Conservation (phyloP, 2,797 vertebrate species). For the Siniperca obscura region DNA sequence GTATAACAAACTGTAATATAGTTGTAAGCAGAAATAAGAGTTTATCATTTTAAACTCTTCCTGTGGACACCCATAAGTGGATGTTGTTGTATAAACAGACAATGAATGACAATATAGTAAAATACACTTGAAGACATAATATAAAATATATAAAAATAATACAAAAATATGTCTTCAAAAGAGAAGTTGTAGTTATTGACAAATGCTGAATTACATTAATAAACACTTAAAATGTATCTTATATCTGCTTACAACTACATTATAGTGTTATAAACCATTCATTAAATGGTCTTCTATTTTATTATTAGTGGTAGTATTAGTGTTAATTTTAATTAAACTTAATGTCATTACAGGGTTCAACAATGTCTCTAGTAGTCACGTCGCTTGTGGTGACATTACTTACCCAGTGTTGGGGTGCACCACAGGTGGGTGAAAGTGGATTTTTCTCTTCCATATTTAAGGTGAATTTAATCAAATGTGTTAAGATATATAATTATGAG, state of each 20-base stretch:
- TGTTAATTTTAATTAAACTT: not conserved
- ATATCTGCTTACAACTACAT: not conserved
- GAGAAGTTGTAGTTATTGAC: not conserved
- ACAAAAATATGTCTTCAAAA: not conserved
- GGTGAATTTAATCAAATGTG: not conserved
- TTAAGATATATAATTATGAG: not conserved
- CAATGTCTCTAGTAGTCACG: slow-evolving; percentile 57
- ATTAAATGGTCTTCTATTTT: not conserved
- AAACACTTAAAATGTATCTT: not conserved
- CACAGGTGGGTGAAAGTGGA: slow-evolving; percentile 48
- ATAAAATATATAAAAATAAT: not conserved
- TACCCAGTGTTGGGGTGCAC: slow-evolving; percentile 60
- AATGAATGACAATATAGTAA: not conserved
- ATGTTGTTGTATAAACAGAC: not conserved
- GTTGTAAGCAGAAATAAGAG: not conserved
- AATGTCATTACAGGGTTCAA: slow-evolving; percentile 43
- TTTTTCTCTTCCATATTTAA: not conserved
- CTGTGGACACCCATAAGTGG: not conserved
- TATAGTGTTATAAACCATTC: not conserved
- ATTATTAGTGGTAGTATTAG: too few relatives aligned
- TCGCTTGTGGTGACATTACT: slow-evolving; percentile 62
- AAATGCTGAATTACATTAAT: not conserved
- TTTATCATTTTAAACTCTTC: not conserved
- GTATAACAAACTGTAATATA: not conserved
- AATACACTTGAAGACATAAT: not conserved